Percentiles rank a stretch among this genome's conserved stretches.
These are phyloP conservation scores for Agrilus cyanescens DNA, from an alignment of 2,888 invertebrate species.

Conservation along the genomic window DNA sequence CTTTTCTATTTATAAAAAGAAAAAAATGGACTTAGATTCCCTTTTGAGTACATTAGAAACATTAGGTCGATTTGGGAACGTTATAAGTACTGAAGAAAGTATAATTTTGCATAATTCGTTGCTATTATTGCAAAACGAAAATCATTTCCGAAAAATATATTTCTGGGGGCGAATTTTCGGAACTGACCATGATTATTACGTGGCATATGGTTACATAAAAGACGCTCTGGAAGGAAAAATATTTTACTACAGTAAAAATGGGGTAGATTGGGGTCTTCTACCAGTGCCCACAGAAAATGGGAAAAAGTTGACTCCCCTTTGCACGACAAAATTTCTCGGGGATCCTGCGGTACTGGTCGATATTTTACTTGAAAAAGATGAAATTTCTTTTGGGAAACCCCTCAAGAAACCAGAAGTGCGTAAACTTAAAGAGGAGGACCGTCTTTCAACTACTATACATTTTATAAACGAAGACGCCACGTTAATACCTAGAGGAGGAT, in stretches of 20 bases:
- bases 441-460: constrained; percentile 59
- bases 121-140: constrained; percentile 67
- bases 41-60: constrained; percentile 42
- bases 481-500: constrained; percentile 66
- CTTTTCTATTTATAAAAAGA: too few relatives aligned
- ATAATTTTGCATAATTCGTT: constrained; percentile 65
- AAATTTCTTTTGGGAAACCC: constrained; percentile 42
- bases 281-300: constrained; percentile 38
- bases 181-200: constrained; percentile 64
- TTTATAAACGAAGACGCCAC: constrained; percentile 63
- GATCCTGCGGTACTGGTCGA: constrained; percentile 40
- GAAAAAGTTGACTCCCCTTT: constrained; percentile 33
- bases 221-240: constrained; percentile 61
- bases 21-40: constrained; percentile 42
- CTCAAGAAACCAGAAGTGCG: constrained; percentile 36
- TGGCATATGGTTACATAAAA: constrained; percentile 65
- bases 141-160: constrained; percentile 68
- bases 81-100: constrained; percentile 61
- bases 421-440: constrained; percentile 64
- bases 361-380: constrained; percentile 39
- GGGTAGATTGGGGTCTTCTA: constrained; percentile 55
- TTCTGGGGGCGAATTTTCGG: constrained; percentile 83
- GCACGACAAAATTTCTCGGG: constrained; percentile 34
- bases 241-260: constrained; percentile 67
- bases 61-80: constrained; percentile 52